Base-by-base conservation (phyloP, 2,113 vertebrate genomes). In the Pseudorectes ferrugineus region DNA sequence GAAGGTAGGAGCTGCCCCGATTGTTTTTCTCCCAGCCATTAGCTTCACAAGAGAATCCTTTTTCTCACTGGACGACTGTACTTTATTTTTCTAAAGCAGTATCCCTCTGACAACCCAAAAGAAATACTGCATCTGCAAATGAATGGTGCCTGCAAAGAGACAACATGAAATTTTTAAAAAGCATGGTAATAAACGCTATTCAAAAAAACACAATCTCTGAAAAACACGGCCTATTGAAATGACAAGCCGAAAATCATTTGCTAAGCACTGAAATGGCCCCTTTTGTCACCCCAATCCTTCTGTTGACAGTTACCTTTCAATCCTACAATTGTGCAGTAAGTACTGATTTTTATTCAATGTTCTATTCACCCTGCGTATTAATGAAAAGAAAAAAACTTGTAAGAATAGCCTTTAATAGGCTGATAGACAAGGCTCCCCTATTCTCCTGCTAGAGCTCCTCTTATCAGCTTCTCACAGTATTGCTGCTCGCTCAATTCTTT, bases 251-350 rank as follows among this genome's bases (percentile, higher is more conserved):
- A 98, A 98, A 98, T 98, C 98, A 98, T 97, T 99, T 98, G 98
- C 97, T 98, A 97, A 98, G 97, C 96, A 95, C 97, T 67, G 92
- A 97, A 97, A 97, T 96, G 92, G 97, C 96, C 96, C 96, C 97
- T 96, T 98, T 98, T 98, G 98, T 98, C 97, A 92, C 94, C 97
- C 97, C 93, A 97, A 98, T 98, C 98, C 98, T 97, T 98, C 98
- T 97, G 97, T 98, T 99, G 99, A 98, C 98, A 99, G 99, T 98
- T 99, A 99, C 99, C 98, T 99, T 99, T 99, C 98, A 99, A 98
- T 99, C 98, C 97, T 84, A 97, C 98, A 98, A 99, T 99, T 98
- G 98, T 97, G 98, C 97, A 89, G 97, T 97, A 97, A 98, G 97
- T 98, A 98, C 98, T 98, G 98, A 98, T 98, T 98, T 98, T 98